Conservation (phyloP, 2,797 vertebrate genomes). For the Alauda arvensis region DNA sequence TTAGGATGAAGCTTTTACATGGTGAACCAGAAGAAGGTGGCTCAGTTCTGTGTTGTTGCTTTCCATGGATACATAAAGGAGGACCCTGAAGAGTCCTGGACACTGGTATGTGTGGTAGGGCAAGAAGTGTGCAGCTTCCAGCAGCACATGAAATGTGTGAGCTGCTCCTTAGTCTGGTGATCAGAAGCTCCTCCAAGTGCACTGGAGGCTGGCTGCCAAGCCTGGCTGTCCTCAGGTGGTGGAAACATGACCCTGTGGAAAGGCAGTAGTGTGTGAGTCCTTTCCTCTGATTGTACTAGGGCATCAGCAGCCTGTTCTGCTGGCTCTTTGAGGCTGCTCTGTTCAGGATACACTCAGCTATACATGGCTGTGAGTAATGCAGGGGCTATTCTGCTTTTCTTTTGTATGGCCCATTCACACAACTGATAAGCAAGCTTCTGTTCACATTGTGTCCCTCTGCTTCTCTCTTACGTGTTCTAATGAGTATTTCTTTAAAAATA, state of each 20-base stretch:
- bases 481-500: not conserved
- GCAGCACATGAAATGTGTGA: fast-evolving
- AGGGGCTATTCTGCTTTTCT: not conserved
- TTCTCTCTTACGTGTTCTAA: not conserved
- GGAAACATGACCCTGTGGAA: not conserved
- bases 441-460: not conserved
- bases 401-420: not conserved
- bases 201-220: not conserved
- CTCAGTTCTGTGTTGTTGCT: not conserved
- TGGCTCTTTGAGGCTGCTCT: not conserved
- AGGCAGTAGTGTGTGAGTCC: not conserved
- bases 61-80: not conserved
- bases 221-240: not conserved
- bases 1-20: not conserved
- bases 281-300: not conserved
- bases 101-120: not conserved
- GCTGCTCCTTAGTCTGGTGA: not conserved
- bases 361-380: conserved; percentile 2
- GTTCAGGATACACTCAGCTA: not conserved
- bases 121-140: not conserved
- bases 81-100: not conserved
- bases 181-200: not conserved
- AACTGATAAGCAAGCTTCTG: not conserved
- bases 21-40: not conserved
- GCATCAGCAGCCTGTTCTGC: not conserved